Base-by-base conservation (phyloP, 1,140 invertebrate genomes). In the Ostrea edulis region DNA sequence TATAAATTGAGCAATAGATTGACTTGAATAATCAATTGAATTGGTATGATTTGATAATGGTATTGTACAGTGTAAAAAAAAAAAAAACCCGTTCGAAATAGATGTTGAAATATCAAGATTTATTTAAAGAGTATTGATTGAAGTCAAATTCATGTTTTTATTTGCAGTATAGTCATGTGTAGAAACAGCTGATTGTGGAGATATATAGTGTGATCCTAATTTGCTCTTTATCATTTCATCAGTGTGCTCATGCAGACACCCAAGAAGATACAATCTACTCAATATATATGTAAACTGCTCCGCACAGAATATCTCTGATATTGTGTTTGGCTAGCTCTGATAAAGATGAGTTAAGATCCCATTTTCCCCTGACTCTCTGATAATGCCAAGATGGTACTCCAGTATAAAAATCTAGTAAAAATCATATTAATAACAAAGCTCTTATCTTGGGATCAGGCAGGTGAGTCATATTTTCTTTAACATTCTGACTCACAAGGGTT, bases 221-320 rank as follows among this genome's bases (percentile, higher is more conserved):
- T 77, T 77, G 8, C 68, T 25, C 9, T 29, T 77, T 77, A 77
- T 77, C 68, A 77, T 77, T 77, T 77, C 12, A 77, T 25, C 22
- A 29, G 25, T 2, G 11, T 77, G 68, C 14, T 11, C 14, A 2
- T 11, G 14, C 68, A 77, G 68, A 77, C 68, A 77, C 68, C 68
- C 25, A 35, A 77, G 25, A 35, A 25, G 29, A 11, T 25, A 29
- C 35, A 20, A 77, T 71, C 65, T 71, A 71, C 20, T 58, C 55
- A 58, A 58, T 25, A 71, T 71, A 71, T 25, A 71, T n/a, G n/a
- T n/a, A n/a, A n/a, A n/a, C 65, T 25, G 8, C 8, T 12, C 22
- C 12, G 14, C 25, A 77, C 68, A 44, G 35, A 44, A 44, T 44
- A 44, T 44, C 35, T 35, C 9, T 12, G 9, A 35, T 12, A 17